phyloP scores from a whole-genome alignment of 2,888 invertebrate genomes.

The Entomobrya multifasciata region DNA sequence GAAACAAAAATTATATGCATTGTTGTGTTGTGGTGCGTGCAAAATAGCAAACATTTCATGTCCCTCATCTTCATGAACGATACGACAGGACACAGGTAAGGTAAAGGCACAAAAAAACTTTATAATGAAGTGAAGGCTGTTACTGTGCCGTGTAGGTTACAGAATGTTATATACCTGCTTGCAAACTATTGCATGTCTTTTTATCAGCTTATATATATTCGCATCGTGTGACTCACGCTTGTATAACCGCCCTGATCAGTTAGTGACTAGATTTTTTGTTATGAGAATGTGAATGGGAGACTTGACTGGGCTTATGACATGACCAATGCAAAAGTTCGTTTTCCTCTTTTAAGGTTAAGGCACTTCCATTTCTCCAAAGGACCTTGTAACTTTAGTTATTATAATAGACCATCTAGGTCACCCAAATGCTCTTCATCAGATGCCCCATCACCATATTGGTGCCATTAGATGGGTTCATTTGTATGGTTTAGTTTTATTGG shows the following conservation, averaged over 20 bases:
- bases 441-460: background rate
- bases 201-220: no score
- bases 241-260: background rate
- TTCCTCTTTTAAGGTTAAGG: slow-evolving; percentile 45
- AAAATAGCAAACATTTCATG: background rate
- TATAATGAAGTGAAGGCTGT: slow-evolving; percentile 22
- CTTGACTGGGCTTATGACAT: background rate
- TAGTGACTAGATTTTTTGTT: no score
- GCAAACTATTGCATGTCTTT: slow-evolving; percentile 12
- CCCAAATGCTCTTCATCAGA: slow-evolving; percentile 11
- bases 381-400: background rate
- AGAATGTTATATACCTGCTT: no score
- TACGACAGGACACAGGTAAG: no score
- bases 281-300: no score
- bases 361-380: slow-evolving; percentile 29
- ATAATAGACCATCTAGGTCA: slow-evolving; percentile 13
- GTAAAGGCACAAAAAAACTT: no score
- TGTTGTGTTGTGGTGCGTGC: background rate
- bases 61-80: slow-evolving; percentile 19
- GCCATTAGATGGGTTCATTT: no score
- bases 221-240: slow-evolving; percentile 16
- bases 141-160: background rate
- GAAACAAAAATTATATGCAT: background rate
- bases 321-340: background rate
- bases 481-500: no score